Conservation (phyloP, 2,113 vertebrate genomes). For the Chaenogobius annularis region DNA sequence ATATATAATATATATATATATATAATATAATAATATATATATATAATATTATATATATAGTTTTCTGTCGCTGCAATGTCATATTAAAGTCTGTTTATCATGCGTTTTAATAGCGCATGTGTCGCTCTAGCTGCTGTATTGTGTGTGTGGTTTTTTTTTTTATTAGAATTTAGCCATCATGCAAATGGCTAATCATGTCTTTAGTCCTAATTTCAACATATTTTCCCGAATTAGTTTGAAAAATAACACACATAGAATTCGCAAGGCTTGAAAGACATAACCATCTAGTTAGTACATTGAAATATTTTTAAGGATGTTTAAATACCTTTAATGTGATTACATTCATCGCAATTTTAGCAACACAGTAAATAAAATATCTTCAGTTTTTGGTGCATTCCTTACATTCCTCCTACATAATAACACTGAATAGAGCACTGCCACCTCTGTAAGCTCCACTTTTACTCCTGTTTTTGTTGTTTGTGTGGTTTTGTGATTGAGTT, state of each 20-base stretch:
- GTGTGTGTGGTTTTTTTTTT: slow-evolving; percentile 43
- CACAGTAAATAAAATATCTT: background rate
- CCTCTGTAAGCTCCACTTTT: slow-evolving; percentile 13
- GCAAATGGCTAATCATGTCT: background rate
- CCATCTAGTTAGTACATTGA: background rate
- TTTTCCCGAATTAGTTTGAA: background rate
- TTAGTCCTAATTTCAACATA: background rate
- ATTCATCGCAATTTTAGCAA: background rate
- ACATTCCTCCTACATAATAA: slow-evolving; percentile 11
- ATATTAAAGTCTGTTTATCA: slow-evolving; percentile 66
- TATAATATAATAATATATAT: too few relatives aligned
- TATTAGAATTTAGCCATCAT: slow-evolving; percentile 21
- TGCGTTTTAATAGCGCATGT: slow-evolving; percentile 54
- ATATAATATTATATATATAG: slow-evolving; percentile 55
- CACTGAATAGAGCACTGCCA: slow-evolving; percentile 7
- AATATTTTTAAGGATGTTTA: background rate
- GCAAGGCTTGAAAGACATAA: background rate
- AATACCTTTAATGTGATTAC: background rate
- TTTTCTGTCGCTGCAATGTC: slow-evolving; percentile 56
- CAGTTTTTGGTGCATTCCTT: slow-evolving; percentile 13
- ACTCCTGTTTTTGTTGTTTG: slow-evolving; percentile 36
- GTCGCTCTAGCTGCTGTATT: slow-evolving; percentile 32
- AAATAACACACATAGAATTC: background rate
- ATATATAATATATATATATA: too few relatives aligned
- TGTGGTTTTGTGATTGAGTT: slow-evolving; percentile 41